Base-by-base conservation (phyloP, 1,140 invertebrate species). In the Drosophila ficusphila region DNA sequence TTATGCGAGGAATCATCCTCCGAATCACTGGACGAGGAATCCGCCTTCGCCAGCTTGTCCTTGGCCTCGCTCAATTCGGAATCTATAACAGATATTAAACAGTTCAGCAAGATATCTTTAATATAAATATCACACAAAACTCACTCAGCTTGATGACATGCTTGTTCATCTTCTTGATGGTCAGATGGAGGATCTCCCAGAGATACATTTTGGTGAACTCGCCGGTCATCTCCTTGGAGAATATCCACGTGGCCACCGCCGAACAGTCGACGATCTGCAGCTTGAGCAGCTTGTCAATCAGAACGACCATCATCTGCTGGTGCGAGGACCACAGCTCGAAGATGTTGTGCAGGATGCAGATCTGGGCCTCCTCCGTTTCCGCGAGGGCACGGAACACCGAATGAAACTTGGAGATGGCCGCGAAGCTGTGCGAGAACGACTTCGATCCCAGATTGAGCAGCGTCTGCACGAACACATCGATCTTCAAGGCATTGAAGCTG, bases 211-310 rank as follows among this genome's bases (percentile, higher is more conserved):
- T 98, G 0, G 97, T 98, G 91, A 99, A 99, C 91, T 98, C 97
- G 6, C 94, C 92, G 18, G 94, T 94, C 97, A 99, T 99, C 90
- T 99, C 97, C 92, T 97, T 97, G 3, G 97, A 98, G 92, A 99
- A 99, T 53, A 99, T 96, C 99, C 98, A 99, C 79, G 98, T 99
- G 21, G 98, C 98, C 8, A 99, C 98, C 7, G 98, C 96, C 60
- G 97, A 97, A 90, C 98, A 99, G 89, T 99, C 97, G 11, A 99
- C 96, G 39, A 99, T 97, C 91, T 99, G 97, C 31, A 98, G 99
- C 92, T 99, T 99, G 3, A 99, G 93, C 93, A 99, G 95, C 93
- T 99, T 99, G 92, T 99, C 98, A 3, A 98, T 96, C 0, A 99
- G 92, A 0, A 99, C 97, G 31, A 96, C 95, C 94, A 99, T 96